Percentiles rank a stretch among this genome's conserved stretches.
phyloP scores from a whole-genome alignment of 2,888 invertebrate species.

The Drosophila emarginata region DNA sequence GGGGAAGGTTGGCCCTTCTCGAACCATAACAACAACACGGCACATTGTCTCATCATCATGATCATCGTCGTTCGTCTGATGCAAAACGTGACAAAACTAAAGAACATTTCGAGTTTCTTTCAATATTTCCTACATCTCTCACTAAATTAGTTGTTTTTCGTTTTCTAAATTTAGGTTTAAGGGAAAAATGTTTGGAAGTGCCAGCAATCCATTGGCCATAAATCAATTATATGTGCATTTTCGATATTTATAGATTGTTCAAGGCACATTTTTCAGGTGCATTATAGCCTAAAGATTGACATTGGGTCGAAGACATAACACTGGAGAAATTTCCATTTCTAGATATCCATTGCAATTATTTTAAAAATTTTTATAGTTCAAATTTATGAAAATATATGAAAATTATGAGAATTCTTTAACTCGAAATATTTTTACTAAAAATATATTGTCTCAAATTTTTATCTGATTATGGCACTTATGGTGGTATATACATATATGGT shows the following conservation, averaged over 20 bases:
- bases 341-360: conserved; percentile 46
- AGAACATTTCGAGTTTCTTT: conserved; percentile 61
- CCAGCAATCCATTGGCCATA: conserved; percentile 77
- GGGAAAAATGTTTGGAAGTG: conserved; percentile 27
- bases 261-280: conserved; percentile 27
- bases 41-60: conserved; percentile 36
- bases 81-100: conserved; percentile 79
- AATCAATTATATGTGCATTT: conserved; percentile 73
- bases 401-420: background rate
- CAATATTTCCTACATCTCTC: conserved; percentile 47
- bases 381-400: conserved; percentile 43
- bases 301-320: conserved; percentile 25
- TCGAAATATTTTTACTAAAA: background rate
- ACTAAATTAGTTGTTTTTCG: conserved; percentile 74
- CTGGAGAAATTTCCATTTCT: conserved; percentile 15
- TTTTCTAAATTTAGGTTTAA: conserved; percentile 64
- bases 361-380: conserved; percentile 51
- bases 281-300: background rate
- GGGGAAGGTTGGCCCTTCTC: background rate
- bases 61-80: conserved; percentile 19
- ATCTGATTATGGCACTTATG: background rate
- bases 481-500: no score
- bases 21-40: conserved; percentile 46
- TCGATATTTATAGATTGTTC: conserved; percentile 34
- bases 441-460: background rate